Conservation (phyloP, 2,797 vertebrate species). For the Tadarida brasiliensis region DNA sequence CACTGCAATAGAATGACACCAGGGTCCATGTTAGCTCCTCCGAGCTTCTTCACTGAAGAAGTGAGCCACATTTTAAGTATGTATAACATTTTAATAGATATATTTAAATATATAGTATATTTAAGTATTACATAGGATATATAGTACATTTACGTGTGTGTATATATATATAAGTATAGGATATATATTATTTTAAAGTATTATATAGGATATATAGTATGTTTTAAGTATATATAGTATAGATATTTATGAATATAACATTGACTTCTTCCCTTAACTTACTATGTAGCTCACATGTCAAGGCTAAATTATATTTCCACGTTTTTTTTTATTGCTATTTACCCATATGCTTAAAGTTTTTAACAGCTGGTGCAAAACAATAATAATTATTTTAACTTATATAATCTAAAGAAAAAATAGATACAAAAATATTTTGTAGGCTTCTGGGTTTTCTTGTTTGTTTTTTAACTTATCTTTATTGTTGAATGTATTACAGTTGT, state of each 20-base stretch:
- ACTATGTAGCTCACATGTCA: background rate
- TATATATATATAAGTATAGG: background rate
- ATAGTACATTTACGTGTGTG: background rate
- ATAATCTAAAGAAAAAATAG: constrained; percentile 24
- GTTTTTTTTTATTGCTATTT: background rate
- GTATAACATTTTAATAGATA: background rate
- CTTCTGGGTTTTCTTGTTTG: background rate
- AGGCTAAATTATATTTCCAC: background rate
- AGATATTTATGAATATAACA: background rate
- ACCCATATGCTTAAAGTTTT: background rate
- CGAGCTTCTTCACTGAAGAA: background rate
- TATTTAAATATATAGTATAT: background rate
- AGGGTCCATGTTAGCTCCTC: background rate
- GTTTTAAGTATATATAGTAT: background rate
- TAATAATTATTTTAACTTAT: constrained; percentile 50
- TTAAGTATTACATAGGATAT: background rate
- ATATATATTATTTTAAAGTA: background rate
- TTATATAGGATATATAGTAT: background rate
- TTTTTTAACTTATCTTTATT: no score
- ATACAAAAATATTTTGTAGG: background rate
- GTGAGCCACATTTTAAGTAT: background rate
- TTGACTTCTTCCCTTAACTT: background rate
- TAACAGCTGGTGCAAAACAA: constrained; percentile 32
- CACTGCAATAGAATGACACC: background rate
- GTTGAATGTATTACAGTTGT: no score